Conservation (phyloP, 2,888 invertebrate genomes). For the Rhogogaster chlorosoma region DNA sequence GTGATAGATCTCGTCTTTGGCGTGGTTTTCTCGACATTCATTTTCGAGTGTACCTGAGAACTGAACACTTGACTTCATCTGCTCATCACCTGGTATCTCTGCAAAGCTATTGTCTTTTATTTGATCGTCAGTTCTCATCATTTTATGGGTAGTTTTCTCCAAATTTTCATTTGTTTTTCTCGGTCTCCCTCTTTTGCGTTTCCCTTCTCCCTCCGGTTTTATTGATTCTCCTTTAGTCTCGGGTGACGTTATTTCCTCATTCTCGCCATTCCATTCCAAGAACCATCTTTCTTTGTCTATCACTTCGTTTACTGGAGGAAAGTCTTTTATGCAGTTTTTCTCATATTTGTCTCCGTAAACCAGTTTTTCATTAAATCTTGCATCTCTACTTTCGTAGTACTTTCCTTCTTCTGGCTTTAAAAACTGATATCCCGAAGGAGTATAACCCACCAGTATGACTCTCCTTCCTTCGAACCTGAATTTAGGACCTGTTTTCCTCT, state of each 20-base stretch:
- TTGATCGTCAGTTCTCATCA: not conserved
- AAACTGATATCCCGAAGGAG: conserved; percentile 57
- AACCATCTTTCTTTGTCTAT: conserved; percentile 50
- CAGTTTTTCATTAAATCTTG: too few relatives aligned
- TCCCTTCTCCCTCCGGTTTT: conserved; percentile 51
- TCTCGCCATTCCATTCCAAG: conserved; percentile 27
- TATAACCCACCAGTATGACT: conserved; percentile 58
- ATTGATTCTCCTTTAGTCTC: not conserved
- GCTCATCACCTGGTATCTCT: not conserved
- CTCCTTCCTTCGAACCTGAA: conserved; percentile 50
- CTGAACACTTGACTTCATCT: conserved; percentile 36
- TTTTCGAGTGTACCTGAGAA: conserved; percentile 21
- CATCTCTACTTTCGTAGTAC: too few relatives aligned
- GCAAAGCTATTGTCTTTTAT: not conserved
- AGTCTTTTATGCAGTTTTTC: conserved; percentile 18
- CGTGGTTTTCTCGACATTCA: conserved; percentile 40
- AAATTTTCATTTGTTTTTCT: not conserved
- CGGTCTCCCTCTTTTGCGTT: conserved; percentile 40
- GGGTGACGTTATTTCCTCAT: conserved; percentile 15
- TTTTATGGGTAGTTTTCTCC: not conserved
- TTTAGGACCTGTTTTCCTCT: too few relatives aligned
- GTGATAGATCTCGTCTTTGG: conserved; percentile 28
- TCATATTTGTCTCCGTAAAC: too few relatives aligned
- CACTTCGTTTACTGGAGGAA: not conserved
- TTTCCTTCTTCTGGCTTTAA: conserved; percentile 58